Evolutionary conservation across 2,888 invertebrate species (phyloP), one percentile per base, ranked within the genome.

Genomic region (Cistogaster globosa): DNA sequence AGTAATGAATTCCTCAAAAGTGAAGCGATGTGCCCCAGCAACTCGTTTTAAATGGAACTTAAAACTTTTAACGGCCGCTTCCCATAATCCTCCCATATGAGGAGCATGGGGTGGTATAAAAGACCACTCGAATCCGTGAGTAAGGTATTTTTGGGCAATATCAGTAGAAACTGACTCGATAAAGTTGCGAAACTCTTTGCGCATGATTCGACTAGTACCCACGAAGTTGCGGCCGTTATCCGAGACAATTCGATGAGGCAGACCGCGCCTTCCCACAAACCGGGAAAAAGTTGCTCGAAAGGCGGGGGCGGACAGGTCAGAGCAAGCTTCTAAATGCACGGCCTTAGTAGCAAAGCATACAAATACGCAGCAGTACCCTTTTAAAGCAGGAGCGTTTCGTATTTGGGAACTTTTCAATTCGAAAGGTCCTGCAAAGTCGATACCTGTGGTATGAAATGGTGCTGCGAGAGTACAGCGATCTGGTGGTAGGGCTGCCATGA

Each of bases 101-200:
- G 83, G 83, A n/a, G 80, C 71, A 4, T 63, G 68, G 0, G 80
- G 80, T 4, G 77, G 76, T 6, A 84, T 80, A 16, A 81, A 80
- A 1, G 12, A 36, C 72, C 80, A 84, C 18, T 71, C 48, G 12
- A 84, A 76, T 0, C 84, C 76, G 0, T 26, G 26, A 26, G 63
- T 48, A 0, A 53, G 1, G 16, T 84, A 80, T 42, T 68, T 69
- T 26, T 51, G 12, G 0, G 58, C 53, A 2, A 82, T 53, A 20
- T 71, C 26, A 26, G 9, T 22, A 45, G 42, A 55, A 0, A 14
- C 20, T 0, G 55, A 9, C 48, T 69, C 38, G 1, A 69, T 20
- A 57, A 69, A 57, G 6, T 1, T 16, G 7, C 20, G 8, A 18
- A 45, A 57, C 11, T 58, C 69, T 18, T 11, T 6, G 6, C 26